Conservation (phyloP, 2,888 invertebrate species). For the Allacma fusca region DNA sequence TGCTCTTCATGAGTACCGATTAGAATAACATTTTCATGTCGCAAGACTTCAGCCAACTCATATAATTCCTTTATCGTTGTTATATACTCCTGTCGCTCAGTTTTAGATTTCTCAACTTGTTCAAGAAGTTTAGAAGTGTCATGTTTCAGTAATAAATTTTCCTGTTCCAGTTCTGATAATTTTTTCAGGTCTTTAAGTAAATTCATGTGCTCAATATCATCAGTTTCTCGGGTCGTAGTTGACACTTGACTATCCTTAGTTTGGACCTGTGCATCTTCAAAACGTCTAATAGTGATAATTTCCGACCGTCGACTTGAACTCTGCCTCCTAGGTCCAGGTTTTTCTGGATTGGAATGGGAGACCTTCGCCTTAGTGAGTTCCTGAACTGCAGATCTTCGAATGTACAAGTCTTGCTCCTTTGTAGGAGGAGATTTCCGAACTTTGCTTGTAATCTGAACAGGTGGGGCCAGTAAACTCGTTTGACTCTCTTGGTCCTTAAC, state of each 20-base stretch:
- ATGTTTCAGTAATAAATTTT: conserved; percentile 46
- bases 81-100: conserved; percentile 49
- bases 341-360: conserved; percentile 18
- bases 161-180: conserved; percentile 40
- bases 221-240: no score
- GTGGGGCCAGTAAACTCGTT: neutral
- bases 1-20: conserved; percentile 49
- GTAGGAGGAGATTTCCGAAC: neutral
- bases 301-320: neutral
- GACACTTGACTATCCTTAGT: neutral
- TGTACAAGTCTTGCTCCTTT: neutral
- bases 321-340: neutral
- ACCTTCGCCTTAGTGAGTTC: neutral
- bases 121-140: conserved; percentile 43
- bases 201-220: neutral
- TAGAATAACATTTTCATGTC: conserved; percentile 46
- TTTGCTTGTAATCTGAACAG: neutral
- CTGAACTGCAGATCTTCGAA: neutral
- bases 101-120: conserved; percentile 49
- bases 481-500: conserved; percentile 35
- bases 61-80: conserved; percentile 52
- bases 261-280: conserved; percentile 9
- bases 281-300: neutral
- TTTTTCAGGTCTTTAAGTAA: conserved; percentile 32
- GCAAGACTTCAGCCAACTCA: conserved; percentile 49